These are phyloP conservation scores for Digitonthophagus gazella DNA, from an alignment of 2,888 invertebrate species.

Conservation along the genomic window DNA sequence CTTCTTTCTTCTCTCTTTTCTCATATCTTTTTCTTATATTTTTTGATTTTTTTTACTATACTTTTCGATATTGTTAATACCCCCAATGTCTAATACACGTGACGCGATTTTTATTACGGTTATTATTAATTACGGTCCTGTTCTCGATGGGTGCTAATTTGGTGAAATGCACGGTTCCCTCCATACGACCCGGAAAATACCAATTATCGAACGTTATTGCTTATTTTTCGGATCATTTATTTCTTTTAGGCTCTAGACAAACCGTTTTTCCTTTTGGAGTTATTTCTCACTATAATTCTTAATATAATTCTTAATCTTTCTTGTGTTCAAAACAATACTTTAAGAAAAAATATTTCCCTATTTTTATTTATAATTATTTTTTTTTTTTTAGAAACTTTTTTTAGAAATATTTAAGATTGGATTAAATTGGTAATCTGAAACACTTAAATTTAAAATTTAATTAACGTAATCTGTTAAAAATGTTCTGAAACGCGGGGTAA, in stretches of 20 bases:
- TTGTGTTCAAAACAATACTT: too few relatives aligned
- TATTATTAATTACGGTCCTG: slow-evolving; percentile 36
- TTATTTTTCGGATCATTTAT: slow-evolving; percentile 12
- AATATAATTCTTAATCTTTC: neutral
- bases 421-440: slow-evolving; percentile 5
- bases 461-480: slow-evolving; percentile 4
- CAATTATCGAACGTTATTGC: slow-evolving; percentile 10
- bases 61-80: too few relatives aligned
- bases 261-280: neutral
- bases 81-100: slow-evolving; percentile 30
- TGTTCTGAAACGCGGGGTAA: neutral
- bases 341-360: too few relatives aligned
- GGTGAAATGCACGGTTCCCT: slow-evolving; percentile 28
- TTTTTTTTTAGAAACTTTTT: neutral
- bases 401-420: neutral
- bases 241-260: neutral
- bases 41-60: too few relatives aligned
- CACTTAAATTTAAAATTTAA: slow-evolving; percentile 5
- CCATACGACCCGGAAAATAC: neutral
- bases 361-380: too few relatives aligned
- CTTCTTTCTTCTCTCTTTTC: too few relatives aligned
- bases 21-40: too few relatives aligned
- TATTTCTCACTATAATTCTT: neutral
- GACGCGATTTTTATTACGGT: slow-evolving; percentile 33
- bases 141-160: slow-evolving; percentile 34